Evolutionary conservation across 2,888 invertebrate species (phyloP).

Genomic region (Chloroclysta siterata): DNA sequence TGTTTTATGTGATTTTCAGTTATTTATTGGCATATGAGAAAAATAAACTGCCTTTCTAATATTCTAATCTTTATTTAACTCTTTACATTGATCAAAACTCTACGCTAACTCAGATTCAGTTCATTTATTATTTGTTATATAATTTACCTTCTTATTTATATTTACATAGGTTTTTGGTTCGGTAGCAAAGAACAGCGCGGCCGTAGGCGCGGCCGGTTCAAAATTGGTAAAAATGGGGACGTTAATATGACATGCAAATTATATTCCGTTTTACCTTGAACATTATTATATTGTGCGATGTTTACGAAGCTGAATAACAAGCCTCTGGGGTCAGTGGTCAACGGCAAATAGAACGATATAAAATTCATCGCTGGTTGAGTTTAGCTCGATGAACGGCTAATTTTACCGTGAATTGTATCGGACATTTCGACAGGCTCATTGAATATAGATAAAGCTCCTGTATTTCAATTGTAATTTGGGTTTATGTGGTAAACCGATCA

Average conservation of each 20-base stretch:
- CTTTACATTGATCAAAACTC: no score
- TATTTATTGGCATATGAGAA: no score
- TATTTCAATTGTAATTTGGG: background rate
- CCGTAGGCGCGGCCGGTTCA: background rate
- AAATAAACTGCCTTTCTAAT: no score
- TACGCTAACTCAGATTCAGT: no score
- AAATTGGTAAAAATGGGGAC: slow-evolving; percentile 23
- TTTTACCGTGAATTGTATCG: background rate
- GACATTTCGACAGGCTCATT: background rate
- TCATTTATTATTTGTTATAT: no score
- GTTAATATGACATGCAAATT: slow-evolving; percentile 30
- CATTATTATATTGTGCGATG: slow-evolving; percentile 5
- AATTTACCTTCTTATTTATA: no score
- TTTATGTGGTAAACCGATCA: no score
- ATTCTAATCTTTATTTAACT: no score
- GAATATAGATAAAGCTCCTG: background rate
- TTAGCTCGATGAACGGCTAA: background rate
- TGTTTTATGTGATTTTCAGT: no score
- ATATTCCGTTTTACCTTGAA: slow-evolving; percentile 34
- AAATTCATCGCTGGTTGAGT: slow-evolving; percentile 3
- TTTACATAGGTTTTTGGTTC: no score
- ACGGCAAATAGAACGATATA: slow-evolving; percentile 4
- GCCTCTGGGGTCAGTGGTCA: slow-evolving; percentile 18
- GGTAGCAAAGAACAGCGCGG: no score
- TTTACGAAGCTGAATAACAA: slow-evolving; percentile 17